phyloP scores from a whole-genome alignment of 1,140 invertebrate genomes.

The Bradynema listronoti region DNA sequence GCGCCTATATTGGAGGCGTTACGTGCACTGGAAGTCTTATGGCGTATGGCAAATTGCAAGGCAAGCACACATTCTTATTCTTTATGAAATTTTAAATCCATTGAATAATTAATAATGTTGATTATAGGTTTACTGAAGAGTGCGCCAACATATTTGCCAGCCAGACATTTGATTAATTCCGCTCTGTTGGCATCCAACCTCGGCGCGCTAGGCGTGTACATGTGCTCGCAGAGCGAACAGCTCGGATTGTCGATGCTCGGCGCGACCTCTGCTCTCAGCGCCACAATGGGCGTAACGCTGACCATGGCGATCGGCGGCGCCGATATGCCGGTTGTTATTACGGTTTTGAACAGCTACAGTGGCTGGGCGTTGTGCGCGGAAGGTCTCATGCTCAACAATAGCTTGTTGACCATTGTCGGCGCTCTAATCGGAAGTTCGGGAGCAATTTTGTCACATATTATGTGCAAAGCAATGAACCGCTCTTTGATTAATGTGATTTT shows the following conservation, averaged over 20 bases:
- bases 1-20: conserved; percentile 80
- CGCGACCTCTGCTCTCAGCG: conserved; percentile 69
- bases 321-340: conserved; percentile 88
- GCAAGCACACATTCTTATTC: no score
- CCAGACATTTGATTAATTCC: conserved; percentile 71
- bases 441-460: conserved; percentile 84
- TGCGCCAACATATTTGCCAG: conserved; percentile 73
- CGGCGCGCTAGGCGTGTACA: conserved; percentile 69
- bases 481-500: conserved; percentile 80
- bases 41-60: conserved; percentile 83
- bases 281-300: conserved; percentile 75
- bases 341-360: conserved; percentile 75
- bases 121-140: conserved; percentile 69
- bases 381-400: conserved; percentile 87
- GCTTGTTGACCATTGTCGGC: conserved; percentile 81
- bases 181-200: conserved; percentile 68
- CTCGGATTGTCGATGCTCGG: conserved; percentile 68
- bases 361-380: conserved; percentile 80
- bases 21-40: conserved; percentile 80
- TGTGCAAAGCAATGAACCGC: conserved; percentile 81
- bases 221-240: conserved; percentile 64
- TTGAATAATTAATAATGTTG: not conserved
- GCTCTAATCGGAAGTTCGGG: conserved; percentile 82
- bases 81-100: no score
- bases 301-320: conserved; percentile 81